These are phyloP conservation scores for Pygocentrus nattereri DNA, from an alignment of 2,797 vertebrate species.

Conservation along the genomic window DNA sequence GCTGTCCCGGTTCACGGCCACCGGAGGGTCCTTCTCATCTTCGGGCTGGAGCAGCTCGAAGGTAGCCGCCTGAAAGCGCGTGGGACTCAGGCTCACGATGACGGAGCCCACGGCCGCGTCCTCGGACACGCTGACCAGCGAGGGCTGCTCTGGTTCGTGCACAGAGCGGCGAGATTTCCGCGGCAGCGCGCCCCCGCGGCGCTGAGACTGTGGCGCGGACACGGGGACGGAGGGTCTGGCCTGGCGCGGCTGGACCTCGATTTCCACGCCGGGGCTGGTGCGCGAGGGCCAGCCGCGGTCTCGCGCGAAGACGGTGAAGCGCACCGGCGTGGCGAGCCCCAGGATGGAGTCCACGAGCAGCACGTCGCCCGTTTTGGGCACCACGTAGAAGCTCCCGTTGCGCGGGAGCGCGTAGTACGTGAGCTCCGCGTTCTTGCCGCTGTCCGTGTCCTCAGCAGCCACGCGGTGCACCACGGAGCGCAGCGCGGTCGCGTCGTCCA, in stretches of 20 bases:
- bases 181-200: constrained; percentile 54
- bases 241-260: constrained; percentile 82
- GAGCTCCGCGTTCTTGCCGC: constrained; percentile 86
- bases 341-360: constrained; percentile 88
- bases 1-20: constrained; percentile 81
- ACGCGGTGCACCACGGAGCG: constrained; percentile 80
- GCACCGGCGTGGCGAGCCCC: constrained; percentile 77
- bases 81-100: constrained; percentile 81
- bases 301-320: constrained; percentile 82
- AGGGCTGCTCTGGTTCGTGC: constrained; percentile 69
- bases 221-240: constrained; percentile 47
- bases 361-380: constrained; percentile 88
- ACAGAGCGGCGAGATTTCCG: constrained; percentile 71
- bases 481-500: constrained; percentile 87
- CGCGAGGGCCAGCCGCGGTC: constrained; percentile 85
- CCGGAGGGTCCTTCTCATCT: constrained; percentile 69
- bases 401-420: constrained; percentile 83
- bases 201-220: constrained; percentile 35
- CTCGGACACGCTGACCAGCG: constrained; percentile 84
- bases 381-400: constrained; percentile 87
- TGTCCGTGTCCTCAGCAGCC: constrained; percentile 82
- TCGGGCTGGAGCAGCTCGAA: constrained; percentile 83
- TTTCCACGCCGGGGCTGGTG: constrained; percentile 77
- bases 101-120: constrained; percentile 82
- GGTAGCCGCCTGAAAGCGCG: constrained; percentile 74